A percentile compares a stretch with the other conserved stretches of the same genome.
Evolutionary conservation across 2,888 invertebrate species (phyloP).

Genomic region (Pyrrhosoma nymphula): DNA sequence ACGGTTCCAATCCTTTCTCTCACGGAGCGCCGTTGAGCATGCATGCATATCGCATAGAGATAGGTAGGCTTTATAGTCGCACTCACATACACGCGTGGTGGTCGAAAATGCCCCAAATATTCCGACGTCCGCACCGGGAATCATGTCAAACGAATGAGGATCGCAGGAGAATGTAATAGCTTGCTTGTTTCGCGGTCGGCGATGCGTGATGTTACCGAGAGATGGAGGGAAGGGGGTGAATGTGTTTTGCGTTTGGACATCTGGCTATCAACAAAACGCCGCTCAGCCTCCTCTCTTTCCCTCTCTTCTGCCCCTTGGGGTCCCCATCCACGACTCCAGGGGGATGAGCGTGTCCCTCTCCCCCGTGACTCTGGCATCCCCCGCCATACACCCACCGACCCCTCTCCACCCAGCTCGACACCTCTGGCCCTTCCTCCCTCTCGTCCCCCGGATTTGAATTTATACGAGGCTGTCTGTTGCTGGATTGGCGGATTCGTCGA

Average conservation of each 20-base stretch:
- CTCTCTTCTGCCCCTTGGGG: not conserved
- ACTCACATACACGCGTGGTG: not conserved
- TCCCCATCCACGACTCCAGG: not conserved
- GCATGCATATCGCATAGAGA: too few relatives aligned
- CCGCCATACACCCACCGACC: not conserved
- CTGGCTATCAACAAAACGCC: not conserved
- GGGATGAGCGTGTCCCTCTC: not conserved
- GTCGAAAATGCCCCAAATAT: not conserved
- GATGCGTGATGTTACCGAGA: not conserved
- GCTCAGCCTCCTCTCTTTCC: too few relatives aligned
- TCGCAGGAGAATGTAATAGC: not conserved
- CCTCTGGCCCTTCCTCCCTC: not conserved
- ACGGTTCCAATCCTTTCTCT: too few relatives aligned
- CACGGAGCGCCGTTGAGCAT: too few relatives aligned
- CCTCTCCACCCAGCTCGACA: not conserved
- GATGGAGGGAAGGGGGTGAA: not conserved
- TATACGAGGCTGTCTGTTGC: constrained; percentile 62
- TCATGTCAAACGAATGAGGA: not conserved
- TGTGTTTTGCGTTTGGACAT: not conserved
- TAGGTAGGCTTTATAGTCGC: too few relatives aligned
- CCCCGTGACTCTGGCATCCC: not conserved
- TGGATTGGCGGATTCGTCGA: constrained; percentile 60
- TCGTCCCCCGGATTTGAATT: constrained; percentile 52
- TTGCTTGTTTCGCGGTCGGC: not conserved
- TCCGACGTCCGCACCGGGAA: not conserved